A percentile compares a stretch with the other conserved stretches of the same genome.
These are phyloP conservation scores for Sibirionetta formosa DNA, from an alignment of 2,797 vertebrate species.

Conservation along the genomic window DNA sequence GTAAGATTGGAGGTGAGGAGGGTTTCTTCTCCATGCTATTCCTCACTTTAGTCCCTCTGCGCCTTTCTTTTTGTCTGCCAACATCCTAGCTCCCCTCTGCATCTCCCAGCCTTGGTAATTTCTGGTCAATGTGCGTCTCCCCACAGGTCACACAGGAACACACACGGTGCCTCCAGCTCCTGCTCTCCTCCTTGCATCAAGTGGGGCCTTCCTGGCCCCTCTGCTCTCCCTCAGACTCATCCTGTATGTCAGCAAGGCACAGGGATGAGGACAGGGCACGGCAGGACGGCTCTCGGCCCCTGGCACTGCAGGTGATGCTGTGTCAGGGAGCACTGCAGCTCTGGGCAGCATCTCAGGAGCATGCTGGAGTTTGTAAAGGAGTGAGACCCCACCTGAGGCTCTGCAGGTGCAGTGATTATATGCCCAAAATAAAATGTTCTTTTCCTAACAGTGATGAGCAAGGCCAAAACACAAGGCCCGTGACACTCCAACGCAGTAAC, in stretches of 20 bases:
- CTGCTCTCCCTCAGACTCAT: background rate
- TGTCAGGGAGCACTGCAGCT: background rate
- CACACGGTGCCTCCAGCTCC: background rate
- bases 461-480: accelerated
- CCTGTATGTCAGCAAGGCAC: accelerated
- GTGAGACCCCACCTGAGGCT: background rate
- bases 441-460: background rate
- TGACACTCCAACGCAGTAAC: background rate
- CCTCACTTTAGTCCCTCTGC: background rate
- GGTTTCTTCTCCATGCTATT: background rate
- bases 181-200: background rate
- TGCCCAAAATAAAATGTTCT: background rate
- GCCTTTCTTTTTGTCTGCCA: background rate
- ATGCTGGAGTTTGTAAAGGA: background rate
- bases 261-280: background rate
- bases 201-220: background rate
- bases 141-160: too few species aligned
- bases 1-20: background rate
- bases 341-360: background rate
- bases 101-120: background rate
- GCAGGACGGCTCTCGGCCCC: accelerated
- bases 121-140: background rate
- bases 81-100: background rate
- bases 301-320: background rate
- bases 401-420: background rate